Evolutionary conservation across 2,888 invertebrate genomes (phyloP), one percentile per base, ranked within the genome.

Genomic region (Nebria brevicollis): DNA sequence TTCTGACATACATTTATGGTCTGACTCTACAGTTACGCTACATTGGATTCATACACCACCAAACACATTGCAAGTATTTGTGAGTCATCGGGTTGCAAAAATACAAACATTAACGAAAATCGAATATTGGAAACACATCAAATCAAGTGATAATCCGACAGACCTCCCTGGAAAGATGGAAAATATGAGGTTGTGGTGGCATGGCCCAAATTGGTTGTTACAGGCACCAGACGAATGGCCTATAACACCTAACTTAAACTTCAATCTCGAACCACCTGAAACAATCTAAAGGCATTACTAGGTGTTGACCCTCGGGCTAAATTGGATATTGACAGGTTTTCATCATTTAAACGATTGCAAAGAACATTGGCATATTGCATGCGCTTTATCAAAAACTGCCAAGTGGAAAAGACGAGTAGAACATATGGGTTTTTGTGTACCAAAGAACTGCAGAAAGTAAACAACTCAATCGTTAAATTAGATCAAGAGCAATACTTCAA

Each of bases 21-120:
- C 85, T 4, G 87, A 87, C 79, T 87, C 86, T 0, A 84, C 84
- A 20, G 85, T 87, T 10, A 85, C 85, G 1, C 77, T 87, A 0
- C 82, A 83, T 75, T 87, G 86, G 86, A 72, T 86, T 20, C 20
- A 54, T 7, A 41, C 82, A 10, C 66, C 77, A 13, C 83, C 85
- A 72, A 73, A 26, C 20, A 74, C 74, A 8, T 84, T 83, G 84
- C 84, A 84, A 76, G 84, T 84, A 0, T 86, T 84, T 82, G 85
- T 86, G 0, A 83, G 83, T 5, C 85, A 86, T 77, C 66, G 85
- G n/a, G 83, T 85, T 8, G 65, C 84, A 13, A 81, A 85, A 82
- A 84, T 85, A 34, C 85, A 85, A 80, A 20, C 13, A 10, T 13
- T 82, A 15, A 77, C 82, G 7, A 65, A 83, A 1, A 73, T 15